Conservation (phyloP, 2,797 vertebrate species). For the Pteronotus mesoamericanus region DNA sequence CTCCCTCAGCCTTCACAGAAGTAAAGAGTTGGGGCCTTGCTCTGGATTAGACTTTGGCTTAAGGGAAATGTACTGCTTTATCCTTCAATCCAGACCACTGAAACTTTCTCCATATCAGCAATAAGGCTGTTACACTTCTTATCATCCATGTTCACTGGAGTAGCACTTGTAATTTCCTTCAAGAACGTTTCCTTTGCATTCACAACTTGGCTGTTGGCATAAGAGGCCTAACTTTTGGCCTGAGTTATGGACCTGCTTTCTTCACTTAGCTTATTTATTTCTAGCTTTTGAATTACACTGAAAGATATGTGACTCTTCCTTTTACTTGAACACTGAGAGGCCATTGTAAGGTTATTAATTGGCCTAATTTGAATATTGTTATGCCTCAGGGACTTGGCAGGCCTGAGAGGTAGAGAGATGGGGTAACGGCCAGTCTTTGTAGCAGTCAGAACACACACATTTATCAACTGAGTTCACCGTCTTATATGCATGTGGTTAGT, state of each 20-base stretch:
- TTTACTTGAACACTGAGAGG: not conserved
- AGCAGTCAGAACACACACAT: not conserved
- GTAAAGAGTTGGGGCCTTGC: not conserved
- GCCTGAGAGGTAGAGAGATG: not conserved
- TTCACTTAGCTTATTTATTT: not conserved
- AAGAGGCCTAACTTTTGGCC: not conserved
- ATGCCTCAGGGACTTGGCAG: not conserved
- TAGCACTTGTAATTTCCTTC: not conserved
- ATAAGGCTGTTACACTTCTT: not conserved
- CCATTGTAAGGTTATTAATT: not conserved
- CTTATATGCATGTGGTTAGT: not conserved
- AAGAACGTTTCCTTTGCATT: not conserved
- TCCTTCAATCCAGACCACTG: not conserved
- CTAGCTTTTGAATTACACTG: not conserved
- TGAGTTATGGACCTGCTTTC: not conserved
- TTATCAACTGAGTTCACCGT: not conserved
- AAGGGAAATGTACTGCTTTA: not conserved
- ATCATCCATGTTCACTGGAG: not conserved
- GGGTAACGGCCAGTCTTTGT: not conserved
- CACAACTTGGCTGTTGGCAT: not conserved
- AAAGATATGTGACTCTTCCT: not conserved
- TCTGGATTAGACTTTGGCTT: not conserved
- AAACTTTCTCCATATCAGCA: not conserved
- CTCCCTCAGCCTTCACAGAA: not conserved
- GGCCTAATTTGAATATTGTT: not conserved